phyloP scores from a whole-genome alignment of 2,888 invertebrate species.

The Orchestes rusci region DNA sequence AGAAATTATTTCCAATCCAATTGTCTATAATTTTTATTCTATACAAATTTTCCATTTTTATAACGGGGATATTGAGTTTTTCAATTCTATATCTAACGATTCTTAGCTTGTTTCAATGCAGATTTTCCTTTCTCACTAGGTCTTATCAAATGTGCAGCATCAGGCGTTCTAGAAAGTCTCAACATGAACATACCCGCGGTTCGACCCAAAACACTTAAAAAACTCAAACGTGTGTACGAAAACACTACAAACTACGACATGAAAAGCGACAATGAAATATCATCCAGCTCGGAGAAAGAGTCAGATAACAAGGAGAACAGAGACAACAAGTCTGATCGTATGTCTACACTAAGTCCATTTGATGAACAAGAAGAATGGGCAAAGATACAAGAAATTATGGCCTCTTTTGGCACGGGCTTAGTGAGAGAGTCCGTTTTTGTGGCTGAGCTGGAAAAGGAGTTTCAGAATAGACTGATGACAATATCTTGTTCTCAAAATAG shows the following conservation, averaged over 20 bases:
- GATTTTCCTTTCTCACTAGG: constrained; percentile 47
- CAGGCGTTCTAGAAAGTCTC: constrained; percentile 56
- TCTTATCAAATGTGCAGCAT: constrained; percentile 68
- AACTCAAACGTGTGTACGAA: constrained; percentile 68
- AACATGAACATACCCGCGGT: constrained; percentile 52
- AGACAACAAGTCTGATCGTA: constrained; percentile 38
- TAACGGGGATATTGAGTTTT: no score
- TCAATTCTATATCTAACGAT: no score
- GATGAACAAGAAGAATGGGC: constrained; percentile 96
- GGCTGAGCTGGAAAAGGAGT: constrained; percentile 71
- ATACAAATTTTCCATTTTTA: no score
- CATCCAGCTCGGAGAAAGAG: constrained; percentile 41
- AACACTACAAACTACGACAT: constrained; percentile 38
- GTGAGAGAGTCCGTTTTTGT: constrained; percentile 72
- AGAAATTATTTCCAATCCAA: no score
- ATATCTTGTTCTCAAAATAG: constrained; percentile 52
- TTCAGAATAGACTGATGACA: constrained; percentile 66
- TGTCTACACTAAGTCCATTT: constrained; percentile 74
- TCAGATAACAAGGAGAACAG: constrained; percentile 48
- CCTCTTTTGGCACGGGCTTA: constrained; percentile 82
- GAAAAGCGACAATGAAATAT: constrained; percentile 39
- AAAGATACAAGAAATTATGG: constrained; percentile 93
- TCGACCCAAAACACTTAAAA: constrained; percentile 67
- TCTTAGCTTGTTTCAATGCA: no score
- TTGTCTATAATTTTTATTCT: no score